Evolutionary conservation across 2,797 vertebrate species (phyloP).

Genomic region (Hozukius guyotensis): DNA sequence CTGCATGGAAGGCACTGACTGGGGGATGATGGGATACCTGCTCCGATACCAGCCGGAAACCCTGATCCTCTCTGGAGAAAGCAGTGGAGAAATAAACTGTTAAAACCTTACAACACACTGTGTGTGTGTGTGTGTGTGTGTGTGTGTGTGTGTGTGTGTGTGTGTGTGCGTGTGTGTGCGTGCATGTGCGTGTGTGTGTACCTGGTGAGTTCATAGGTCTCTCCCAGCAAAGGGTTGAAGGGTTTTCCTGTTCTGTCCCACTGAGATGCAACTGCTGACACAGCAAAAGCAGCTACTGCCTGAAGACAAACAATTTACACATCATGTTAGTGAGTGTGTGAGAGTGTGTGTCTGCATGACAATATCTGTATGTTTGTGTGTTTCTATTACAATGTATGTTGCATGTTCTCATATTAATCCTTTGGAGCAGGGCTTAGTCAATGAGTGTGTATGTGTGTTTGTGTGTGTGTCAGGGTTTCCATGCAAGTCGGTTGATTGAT

Average conservation of each 20-base stretch:
- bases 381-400: neutral
- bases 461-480: neutral
- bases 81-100: neutral
- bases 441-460: neutral
- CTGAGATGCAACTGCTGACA: conserved; percentile 97
- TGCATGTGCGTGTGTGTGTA: conserved; percentile 51
- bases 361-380: neutral
- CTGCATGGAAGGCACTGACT: conserved; percentile 94
- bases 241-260: conserved; percentile 99
- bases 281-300: conserved; percentile 96
- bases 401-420: neutral
- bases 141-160: neutral
- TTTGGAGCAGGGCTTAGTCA: neutral
- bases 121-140: neutral
- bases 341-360: neutral
- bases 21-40: conserved; percentile 99
- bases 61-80: conserved; percentile 88
- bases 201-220: conserved; percentile 95
- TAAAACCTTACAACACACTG: neutral
- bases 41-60: conserved; percentile 93
- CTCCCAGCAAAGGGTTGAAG: conserved; percentile 96
- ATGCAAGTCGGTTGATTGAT: neutral
- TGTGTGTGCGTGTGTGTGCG: neutral
- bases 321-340: neutral
- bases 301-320: conserved; percentile 52